Conservation (phyloP, 2,888 invertebrate species). For the Beris morrisii region DNA sequence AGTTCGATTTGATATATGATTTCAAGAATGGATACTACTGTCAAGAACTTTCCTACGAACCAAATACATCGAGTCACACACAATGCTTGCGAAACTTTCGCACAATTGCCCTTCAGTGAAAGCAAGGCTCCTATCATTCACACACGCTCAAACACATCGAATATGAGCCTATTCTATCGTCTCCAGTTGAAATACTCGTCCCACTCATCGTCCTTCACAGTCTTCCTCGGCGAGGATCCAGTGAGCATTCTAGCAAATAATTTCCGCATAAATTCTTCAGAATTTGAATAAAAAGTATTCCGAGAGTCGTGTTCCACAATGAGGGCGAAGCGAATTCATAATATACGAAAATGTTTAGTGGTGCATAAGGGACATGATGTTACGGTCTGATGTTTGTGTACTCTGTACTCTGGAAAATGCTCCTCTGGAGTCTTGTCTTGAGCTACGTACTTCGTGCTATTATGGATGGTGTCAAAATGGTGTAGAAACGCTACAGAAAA, state of each 20-base stretch:
- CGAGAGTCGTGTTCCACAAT: not conserved
- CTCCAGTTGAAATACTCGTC: not conserved
- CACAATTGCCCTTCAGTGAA: too few relatives aligned
- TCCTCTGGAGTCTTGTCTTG: not conserved
- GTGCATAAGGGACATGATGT: constrained; percentile 24
- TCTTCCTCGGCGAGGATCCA: not conserved
- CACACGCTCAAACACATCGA: too few relatives aligned
- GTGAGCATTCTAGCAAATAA: constrained; percentile 22
- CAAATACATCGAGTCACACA: too few relatives aligned
- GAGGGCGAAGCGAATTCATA: not conserved
- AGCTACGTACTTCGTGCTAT: not conserved
- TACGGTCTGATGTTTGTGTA: constrained; percentile 11
- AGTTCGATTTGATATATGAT: too few relatives aligned
- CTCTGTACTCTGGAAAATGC: not conserved
- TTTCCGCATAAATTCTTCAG: constrained; percentile 22
- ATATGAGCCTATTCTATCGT: too few relatives aligned
- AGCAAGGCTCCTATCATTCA: too few relatives aligned
- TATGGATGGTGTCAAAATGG: constrained; percentile 28
- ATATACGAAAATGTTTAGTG: constrained; percentile 26
- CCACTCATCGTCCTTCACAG: not conserved
- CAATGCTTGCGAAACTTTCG: too few relatives aligned
- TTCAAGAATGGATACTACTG: too few relatives aligned
- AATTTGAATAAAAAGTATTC: constrained; percentile 14
- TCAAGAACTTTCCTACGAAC: too few relatives aligned
- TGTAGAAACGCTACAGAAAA: constrained; percentile 25